Percentiles rank a stretch among this genome's conserved stretches.
These are phyloP conservation scores for Pterostichus niger DNA, from an alignment of 2,888 invertebrate species.

Conservation along the genomic window DNA sequence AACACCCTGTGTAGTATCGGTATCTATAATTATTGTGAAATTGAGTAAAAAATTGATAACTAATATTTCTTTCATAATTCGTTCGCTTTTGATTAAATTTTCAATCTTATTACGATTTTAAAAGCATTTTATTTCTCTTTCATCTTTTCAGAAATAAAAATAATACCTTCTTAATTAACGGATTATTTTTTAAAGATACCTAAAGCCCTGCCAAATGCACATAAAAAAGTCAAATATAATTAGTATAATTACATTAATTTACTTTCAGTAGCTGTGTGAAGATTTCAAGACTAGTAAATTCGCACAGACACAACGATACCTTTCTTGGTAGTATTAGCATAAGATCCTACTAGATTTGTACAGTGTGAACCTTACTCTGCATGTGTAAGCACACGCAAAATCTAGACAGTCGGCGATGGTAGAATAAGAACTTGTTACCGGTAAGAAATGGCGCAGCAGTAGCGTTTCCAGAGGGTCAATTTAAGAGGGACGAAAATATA, in stretches of 20 bases:
- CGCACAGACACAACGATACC: not conserved
- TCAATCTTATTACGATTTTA: conserved; percentile 38
- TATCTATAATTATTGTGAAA: no score
- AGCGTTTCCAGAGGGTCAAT: not conserved
- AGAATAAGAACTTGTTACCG: conserved; percentile 13
- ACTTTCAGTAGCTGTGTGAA: not conserved
- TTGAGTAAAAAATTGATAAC: no score
- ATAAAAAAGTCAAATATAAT: conserved; percentile 17
- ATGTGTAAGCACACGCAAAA: conserved; percentile 40
- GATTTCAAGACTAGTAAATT: not conserved
- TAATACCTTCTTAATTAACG: conserved; percentile 28
- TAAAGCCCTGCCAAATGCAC: conserved; percentile 17
- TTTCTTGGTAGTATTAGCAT: conserved; percentile 2
- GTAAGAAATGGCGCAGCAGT: not conserved
- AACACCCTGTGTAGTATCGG: no score
- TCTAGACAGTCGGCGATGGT: conserved; percentile 45
- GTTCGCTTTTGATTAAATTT: conserved; percentile 14
- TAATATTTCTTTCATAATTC: no score
- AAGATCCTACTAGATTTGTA: conserved; percentile 49
- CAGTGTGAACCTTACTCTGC: conserved; percentile 47
- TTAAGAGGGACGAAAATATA: not conserved
- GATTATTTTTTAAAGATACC: conserved; percentile 25
- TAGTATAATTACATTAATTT: conserved; percentile 22
- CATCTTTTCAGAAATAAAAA: conserved; percentile 40
- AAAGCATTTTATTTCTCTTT: conserved; percentile 32